Percentiles rank a stretch among this genome's conserved stretches.
Conservation (phyloP, 2,888 invertebrate species). For the Galeruca laticollis region DNA sequence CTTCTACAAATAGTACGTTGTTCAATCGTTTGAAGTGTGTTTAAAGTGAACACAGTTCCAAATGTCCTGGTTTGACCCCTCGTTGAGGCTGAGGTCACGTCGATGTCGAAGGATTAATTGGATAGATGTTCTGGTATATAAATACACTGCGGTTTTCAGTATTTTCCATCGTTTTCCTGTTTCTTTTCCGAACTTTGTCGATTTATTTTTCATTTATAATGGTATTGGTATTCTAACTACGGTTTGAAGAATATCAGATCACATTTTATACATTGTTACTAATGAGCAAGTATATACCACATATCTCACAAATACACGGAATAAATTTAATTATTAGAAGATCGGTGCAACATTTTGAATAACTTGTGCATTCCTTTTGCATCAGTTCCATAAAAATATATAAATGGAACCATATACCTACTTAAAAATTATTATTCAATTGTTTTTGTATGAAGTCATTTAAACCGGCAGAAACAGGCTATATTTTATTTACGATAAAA, state of each 20-base stretch:
- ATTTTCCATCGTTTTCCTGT: not conserved
- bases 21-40: conserved; percentile 54
- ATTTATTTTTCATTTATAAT: not conserved
- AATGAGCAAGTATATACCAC: not conserved
- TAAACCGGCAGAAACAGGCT: no score
- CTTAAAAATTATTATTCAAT: no score
- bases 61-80: conserved; percentile 48
- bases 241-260: not conserved
- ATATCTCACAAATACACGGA: no score
- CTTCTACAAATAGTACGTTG: conserved; percentile 50
- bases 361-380: no score
- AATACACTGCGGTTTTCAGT: conserved; percentile 40
- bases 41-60: conserved; percentile 51
- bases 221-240: not conserved
- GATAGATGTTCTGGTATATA: conserved; percentile 47
- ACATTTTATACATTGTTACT: not conserved
- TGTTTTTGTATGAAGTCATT: no score
- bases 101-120: conserved; percentile 54
- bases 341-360: no score
- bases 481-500: no score
- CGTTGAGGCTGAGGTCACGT: conserved; percentile 47
- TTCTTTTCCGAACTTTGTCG: not conserved
- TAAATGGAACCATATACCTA: no score
- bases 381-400: no score
- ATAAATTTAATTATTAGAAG: no score